These are phyloP conservation scores for Danio aesculapii DNA, from an alignment of 2,797 vertebrate genomes.

Conservation along the genomic window DNA sequence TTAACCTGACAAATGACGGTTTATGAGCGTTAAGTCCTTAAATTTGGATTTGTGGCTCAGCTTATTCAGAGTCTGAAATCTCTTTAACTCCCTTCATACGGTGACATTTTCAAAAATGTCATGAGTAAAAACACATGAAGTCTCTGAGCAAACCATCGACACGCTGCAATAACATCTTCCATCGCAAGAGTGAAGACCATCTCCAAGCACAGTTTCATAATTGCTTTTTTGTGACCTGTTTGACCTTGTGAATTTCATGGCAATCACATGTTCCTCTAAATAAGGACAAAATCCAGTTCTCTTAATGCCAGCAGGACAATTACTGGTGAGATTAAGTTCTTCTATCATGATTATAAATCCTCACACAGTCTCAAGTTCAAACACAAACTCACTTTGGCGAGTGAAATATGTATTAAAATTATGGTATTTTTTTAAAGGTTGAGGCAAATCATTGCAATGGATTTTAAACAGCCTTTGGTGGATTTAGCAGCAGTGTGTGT, in stretches of 20 bases:
- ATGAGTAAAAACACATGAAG: constrained; percentile 24
- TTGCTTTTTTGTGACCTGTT: constrained; percentile 51
- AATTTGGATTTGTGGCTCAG: constrained; percentile 6
- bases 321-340: neutral
- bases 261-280: neutral
- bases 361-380: neutral
- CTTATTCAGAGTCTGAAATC: constrained; percentile 8
- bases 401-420: neutral
- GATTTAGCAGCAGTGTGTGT: neutral
- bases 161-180: constrained; percentile 29
- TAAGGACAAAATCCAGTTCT: neutral
- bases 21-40: neutral
- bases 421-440: neutral
- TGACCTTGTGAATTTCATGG: constrained; percentile 44
- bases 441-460: neutral
- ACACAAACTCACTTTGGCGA: neutral
- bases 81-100: constrained; percentile 4
- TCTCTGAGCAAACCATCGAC: neutral
- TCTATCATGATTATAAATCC: neutral
- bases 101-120: constrained; percentile 42
- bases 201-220: constrained; percentile 38
- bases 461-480: neutral
- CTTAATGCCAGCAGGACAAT: neutral
- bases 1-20: neutral
- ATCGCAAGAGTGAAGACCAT: constrained; percentile 6